A percentile compares a stretch with the other conserved stretches of the same genome.
These are phyloP conservation scores for Aix galericulata DNA, from an alignment of 2,113 vertebrate genomes.

Conservation along the genomic window DNA sequence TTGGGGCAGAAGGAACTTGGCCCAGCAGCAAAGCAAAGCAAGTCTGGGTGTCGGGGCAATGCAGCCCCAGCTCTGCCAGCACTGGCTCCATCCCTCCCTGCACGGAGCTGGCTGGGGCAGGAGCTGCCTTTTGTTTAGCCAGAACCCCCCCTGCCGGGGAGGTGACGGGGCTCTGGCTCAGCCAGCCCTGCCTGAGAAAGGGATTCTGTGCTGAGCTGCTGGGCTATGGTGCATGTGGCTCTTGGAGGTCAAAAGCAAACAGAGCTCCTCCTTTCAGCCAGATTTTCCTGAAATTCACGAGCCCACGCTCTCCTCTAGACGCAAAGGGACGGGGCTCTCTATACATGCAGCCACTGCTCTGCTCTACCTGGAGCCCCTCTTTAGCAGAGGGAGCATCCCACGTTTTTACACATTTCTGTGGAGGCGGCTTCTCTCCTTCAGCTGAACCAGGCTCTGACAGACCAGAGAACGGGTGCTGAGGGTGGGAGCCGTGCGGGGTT, in stretches of 20 bases:
- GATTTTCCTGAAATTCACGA: neutral
- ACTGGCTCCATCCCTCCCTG: fast-evolving
- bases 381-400: neutral
- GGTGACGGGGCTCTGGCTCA: neutral
- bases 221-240: fast-evolving
- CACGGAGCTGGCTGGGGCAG: fast-evolving
- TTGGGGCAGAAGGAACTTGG: neutral
- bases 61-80: neutral
- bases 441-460: neutral
- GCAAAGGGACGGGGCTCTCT: neutral
- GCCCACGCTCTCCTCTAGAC: fast-evolving
- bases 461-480: neutral
- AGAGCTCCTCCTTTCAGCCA: neutral
- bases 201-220: neutral
- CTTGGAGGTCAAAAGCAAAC: neutral
- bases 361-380: neutral
- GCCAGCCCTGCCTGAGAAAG: fast-evolving
- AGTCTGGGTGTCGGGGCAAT: neutral
- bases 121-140: neutral
- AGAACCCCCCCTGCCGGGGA: neutral
- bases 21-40: neutral
- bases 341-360: neutral
- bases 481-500: neutral
- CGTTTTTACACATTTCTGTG: neutral
- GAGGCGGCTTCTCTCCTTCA: neutral